Base-by-base conservation (phyloP, 2,113 vertebrate genomes). In the Elgaria multicarinata region DNA sequence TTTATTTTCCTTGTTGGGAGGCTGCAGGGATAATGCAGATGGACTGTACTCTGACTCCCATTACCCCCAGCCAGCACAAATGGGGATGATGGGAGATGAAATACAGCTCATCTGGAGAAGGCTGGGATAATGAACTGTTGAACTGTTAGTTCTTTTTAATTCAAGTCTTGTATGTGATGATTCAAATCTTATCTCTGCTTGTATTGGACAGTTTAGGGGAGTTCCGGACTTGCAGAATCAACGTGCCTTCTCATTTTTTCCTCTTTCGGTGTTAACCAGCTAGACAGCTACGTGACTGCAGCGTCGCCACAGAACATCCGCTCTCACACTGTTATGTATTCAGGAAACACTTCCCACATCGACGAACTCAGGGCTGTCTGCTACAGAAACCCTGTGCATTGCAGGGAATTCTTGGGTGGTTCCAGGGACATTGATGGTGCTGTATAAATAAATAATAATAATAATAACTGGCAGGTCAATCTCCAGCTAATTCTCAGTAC, bases 1-100 rank as follows among this genome's bases (percentile, higher is more conserved):
- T 93, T 86, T 91, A 83, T 71, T 92, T 93, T 93, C 93, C 64
- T 46, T 88, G 44, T 80, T 91, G 76, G 55, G 53, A 88, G 71
- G 90, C 55, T 91, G 39, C 50, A 89, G 90, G 13, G 92, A 1
- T 6, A 58, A 58, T 58, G 55, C 55, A 58, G 55, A 58, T 58
- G 55, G 55, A 10, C 55, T 58, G 55, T 7, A 58, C 55, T 58
- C 55, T 13, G 14, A 13, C 14, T 58, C 55, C 55, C 9, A 58
- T 58, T 13, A 58, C 55, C 14, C 55, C 55, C 55, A 58, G 55
- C 55, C 55, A 58, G 55, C 55, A 14, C 55, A 58, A 13, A 10
- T 58, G 2, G 55, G 14, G 55, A 58, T 58, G 55, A 58, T 14
- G 55, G 55, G 14, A 58, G 55, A 2, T 16, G 55, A 58, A 62